Evolutionary conservation across 2,797 vertebrate species (phyloP), one percentile per base, ranked within the genome.

Genomic region (Anisognathus igniventris): DNA sequence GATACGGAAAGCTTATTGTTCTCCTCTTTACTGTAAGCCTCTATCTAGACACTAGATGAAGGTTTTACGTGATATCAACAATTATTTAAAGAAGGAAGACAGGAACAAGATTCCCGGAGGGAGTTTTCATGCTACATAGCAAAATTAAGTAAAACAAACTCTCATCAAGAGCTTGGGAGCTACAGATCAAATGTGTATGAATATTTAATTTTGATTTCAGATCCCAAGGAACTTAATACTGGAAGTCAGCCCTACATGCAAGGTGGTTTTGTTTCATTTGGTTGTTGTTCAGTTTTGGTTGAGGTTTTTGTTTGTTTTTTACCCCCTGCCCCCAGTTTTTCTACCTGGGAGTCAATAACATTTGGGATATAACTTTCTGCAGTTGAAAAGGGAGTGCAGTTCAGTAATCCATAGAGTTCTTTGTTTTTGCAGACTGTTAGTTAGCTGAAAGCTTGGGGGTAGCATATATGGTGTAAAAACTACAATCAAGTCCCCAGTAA

Each of bases 271-370:
- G 2, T 62, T 86, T 54, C 9, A 40, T 62, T 47, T 14, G 47
- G 14, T 48, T 47, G 2, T n/a, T 39, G 5, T 27, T 40, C 47
- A 7, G 17, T 22, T 70, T 70, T 7, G 1, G 2, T 10, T 48
- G 14, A 5, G 9, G 7, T 25, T 54, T 61, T 28, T 53, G 12
- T 17, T 39, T 68, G 6, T 19, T 77, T 56, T 30, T 45, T n/a
- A 28, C 8, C 5, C 5, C 3, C 3, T 51, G 6, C 10, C 12
- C 12, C 19, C 3, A 1, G 0, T 28, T 53, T 76, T 60, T 81
- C 33, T 51, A 4, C 4, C 17, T 56, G 23, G 8, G 3, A 42
- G 21, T 50, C 18, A 68, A 24, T 25, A 74, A 18, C 2, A 68
- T 86, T 21, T 10, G 10, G 10, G 16, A 30, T 39, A 39, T 8